Evolutionary conservation across 2,888 invertebrate genomes (phyloP).

Genomic region (Anoncus sp.): DNA sequence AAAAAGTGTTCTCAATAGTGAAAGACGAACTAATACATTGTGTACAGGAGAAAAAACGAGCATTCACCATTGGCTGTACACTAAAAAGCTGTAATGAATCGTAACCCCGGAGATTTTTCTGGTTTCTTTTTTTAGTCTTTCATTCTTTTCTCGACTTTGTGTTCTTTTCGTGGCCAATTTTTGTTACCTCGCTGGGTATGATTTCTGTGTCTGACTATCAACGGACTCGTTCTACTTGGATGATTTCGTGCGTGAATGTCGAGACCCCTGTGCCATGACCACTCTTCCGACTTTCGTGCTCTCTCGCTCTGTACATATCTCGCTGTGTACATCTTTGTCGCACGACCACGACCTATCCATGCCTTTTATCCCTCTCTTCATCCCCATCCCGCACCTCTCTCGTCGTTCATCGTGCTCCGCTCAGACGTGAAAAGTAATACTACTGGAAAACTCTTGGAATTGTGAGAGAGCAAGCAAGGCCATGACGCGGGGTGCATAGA

Average conservation of each 20-base stretch:
- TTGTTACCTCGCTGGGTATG: constrained; percentile 50
- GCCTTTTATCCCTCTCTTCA: constrained; percentile 16
- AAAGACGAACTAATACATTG: not conserved
- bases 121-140: constrained; percentile 2
- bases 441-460: constrained; percentile 54
- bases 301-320: not conserved
- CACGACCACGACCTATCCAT: constrained; percentile 2
- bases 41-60: constrained; percentile 1
- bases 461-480: constrained; percentile 62
- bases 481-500: constrained; percentile 5
- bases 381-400: constrained; percentile 21
- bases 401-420: constrained; percentile 42
- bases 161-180: constrained; percentile 47
- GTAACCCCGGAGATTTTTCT: constrained; percentile 20
- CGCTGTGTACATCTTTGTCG: not conserved
- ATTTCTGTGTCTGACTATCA: constrained; percentile 52
- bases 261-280: constrained; percentile 27
- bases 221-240: constrained; percentile 53
- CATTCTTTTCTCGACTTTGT: constrained; percentile 12
- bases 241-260: constrained; percentile 44
- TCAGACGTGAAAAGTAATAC: constrained; percentile 57
- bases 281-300: constrained; percentile 19
- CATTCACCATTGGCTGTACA: constrained; percentile 9
- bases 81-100: constrained; percentile 20
- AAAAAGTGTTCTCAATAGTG: not conserved